Evolutionary conservation across 2,888 invertebrate species (phyloP), one percentile per base, ranked within the genome.

Genomic region (Caenorhabditis sinica): DNA sequence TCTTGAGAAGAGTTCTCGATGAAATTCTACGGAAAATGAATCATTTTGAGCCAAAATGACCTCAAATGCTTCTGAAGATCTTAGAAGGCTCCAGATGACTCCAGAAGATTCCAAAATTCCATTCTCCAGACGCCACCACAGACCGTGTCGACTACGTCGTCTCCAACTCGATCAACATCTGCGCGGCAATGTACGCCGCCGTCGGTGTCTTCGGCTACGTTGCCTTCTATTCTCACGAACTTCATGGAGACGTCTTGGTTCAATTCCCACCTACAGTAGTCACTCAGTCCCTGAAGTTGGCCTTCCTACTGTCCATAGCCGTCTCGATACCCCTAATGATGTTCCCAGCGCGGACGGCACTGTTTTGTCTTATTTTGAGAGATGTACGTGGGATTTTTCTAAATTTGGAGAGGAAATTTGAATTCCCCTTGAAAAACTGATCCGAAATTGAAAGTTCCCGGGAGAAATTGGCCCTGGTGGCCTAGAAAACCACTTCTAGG

Each of bases 301-400:
- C 97, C 33, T 98, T 98, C 94, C 96, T 98, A 11, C 94, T 97
- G 90, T 97, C 97, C 0, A 95, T 98, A 40, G 97, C 97, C 20
- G 96, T 97, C 93, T 97, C 97, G 92, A 98, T 98, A 94, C 98
- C 98, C 0, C 95, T 99, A 87, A 96, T 97, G 90, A 96, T 98
- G 93, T 98, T 98, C 93, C 98, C 98, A 0, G 97, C 97, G 93
- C 94, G 98, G 82, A 96, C 96, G 15, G 97, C 97, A 93, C 94
- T 98, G 30, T 96, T 97, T 94, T 98, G 97, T 0, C 95, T 98
- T 80, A 94, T 97, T 8, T 81, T 88, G 13, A 51, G 85, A 40
- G 75, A 83, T 72, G 77, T 82, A 61, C 28, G 68, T 51, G 49
- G 20, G 13, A 36, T 36, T 40, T 40, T 13, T n/a, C n/a, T n/a